These are phyloP conservation scores for Crypturellus tataupa DNA, from an alignment of 2,797 vertebrate genomes.

Conservation along the genomic window DNA sequence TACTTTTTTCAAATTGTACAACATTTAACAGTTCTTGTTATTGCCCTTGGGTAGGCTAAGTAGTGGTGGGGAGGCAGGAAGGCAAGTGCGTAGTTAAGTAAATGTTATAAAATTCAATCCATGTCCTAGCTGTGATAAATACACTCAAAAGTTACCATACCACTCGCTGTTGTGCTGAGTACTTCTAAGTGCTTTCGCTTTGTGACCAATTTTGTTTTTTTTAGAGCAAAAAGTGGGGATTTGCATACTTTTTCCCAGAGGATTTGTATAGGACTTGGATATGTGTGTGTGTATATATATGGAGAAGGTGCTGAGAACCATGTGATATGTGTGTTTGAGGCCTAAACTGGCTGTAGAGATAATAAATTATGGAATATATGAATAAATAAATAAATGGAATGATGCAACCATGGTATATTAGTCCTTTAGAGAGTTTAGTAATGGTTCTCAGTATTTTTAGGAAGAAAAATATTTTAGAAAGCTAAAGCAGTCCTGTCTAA, in stretches of 20 bases:
- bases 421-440: slow-evolving; percentile 29
- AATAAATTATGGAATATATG: neutral
- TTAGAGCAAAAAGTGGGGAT: neutral
- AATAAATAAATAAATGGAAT: neutral
- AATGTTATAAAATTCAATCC: neutral
- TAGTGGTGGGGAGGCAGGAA: neutral
- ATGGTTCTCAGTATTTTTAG: slow-evolving; percentile 34
- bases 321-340: neutral
- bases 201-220: neutral
- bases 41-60: neutral
- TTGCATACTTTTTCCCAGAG: neutral
- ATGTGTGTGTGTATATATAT: neutral
- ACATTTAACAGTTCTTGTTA: neutral
- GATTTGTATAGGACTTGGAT: neutral
- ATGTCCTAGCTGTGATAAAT: neutral
- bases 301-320: neutral
- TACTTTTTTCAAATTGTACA: neutral
- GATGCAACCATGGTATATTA: slow-evolving; percentile 4
- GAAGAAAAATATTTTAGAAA: slow-evolving; percentile 48
- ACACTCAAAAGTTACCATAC: neutral
- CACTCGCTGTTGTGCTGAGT: neutral
- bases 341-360: slow-evolving; percentile 43
- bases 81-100: neutral
- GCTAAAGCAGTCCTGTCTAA: slow-evolving; percentile 12
- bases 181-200: neutral